Percentiles rank a stretch among this genome's conserved stretches.
Conservation (phyloP, 1,140 invertebrate species). For the Aethina tumida region DNA sequence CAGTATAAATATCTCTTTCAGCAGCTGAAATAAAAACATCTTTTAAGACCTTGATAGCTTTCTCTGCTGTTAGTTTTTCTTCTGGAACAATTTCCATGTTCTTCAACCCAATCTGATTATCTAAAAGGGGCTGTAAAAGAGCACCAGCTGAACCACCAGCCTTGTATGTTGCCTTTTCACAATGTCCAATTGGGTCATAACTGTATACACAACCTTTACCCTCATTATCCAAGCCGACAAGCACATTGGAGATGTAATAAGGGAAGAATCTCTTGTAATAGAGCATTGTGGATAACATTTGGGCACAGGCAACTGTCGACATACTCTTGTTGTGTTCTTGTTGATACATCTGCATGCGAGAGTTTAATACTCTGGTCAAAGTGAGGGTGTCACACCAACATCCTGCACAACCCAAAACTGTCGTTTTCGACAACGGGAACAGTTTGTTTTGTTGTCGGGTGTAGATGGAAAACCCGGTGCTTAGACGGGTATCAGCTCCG, state of each 20-base stretch:
- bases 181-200: slow-evolving; percentile 95
- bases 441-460: slow-evolving; percentile 80
- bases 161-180: slow-evolving; percentile 66
- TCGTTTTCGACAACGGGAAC: slow-evolving; percentile 66
- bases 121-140: slow-evolving; percentile 73
- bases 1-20: slow-evolving; percentile 95
- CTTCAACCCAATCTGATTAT: slow-evolving; percentile 81
- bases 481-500: slow-evolving; percentile 89
- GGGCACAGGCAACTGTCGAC: slow-evolving; percentile 83
- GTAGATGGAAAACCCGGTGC: slow-evolving; percentile 81
- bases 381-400: slow-evolving; percentile 98
- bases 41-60: slow-evolving; percentile 75
- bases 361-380: slow-evolving; percentile 73
- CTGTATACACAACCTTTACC: slow-evolving; percentile 92
- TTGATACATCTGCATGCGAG: slow-evolving; percentile 88
- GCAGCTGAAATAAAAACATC: slow-evolving; percentile 96
- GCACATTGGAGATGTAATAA: slow-evolving; percentile 92
- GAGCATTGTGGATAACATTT: slow-evolving; percentile 91
- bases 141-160: slow-evolving; percentile 78
- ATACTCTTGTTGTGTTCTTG: slow-evolving; percentile 93
- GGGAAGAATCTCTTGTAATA: slow-evolving; percentile 98
- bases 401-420: slow-evolving; percentile 80
- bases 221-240: slow-evolving; percentile 79
- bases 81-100: slow-evolving; percentile 68
- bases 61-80: slow-evolving; percentile 60